Conservation (phyloP, 2,113 vertebrate species). For the Carassius gibelio region DNA sequence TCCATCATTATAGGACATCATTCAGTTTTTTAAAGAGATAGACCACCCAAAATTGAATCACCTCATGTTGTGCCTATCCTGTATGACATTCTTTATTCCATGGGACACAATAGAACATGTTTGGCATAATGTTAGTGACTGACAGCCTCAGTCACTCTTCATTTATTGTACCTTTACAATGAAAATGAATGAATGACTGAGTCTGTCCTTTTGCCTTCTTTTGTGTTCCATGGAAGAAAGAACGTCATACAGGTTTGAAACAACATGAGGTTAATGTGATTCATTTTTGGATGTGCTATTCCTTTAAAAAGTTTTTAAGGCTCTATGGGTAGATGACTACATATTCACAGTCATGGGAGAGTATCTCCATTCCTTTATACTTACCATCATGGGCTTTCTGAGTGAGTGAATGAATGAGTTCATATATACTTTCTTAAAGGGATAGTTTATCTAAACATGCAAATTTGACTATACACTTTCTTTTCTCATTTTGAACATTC, state of each 20-base stretch:
- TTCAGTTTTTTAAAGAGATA: conserved; percentile 5
- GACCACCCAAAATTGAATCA: neutral
- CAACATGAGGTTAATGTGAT: neutral
- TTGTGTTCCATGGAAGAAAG: neutral
- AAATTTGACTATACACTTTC: neutral
- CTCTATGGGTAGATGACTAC: neutral
- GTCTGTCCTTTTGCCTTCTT: conserved; percentile 7
- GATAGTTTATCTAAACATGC: neutral
- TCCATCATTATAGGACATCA: neutral
- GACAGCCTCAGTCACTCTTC: neutral
- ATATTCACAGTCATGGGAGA: neutral
- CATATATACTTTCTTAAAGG: neutral
- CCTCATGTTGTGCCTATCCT: neutral
- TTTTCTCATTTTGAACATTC: neutral
- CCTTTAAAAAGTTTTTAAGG: neutral
- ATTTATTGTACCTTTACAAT: neutral
- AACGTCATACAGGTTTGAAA: neutral
- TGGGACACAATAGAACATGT: neutral
- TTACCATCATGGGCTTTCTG: neutral
- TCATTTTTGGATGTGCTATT: neutral
- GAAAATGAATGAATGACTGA: neutral
- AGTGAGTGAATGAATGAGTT: neutral
- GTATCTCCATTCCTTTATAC: too few relatives aligned
- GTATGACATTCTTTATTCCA: neutral
- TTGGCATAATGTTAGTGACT: neutral